Evolutionary conservation across 2,113 vertebrate species (phyloP).

Genomic region (Thamnaconus septentrionalis): DNA sequence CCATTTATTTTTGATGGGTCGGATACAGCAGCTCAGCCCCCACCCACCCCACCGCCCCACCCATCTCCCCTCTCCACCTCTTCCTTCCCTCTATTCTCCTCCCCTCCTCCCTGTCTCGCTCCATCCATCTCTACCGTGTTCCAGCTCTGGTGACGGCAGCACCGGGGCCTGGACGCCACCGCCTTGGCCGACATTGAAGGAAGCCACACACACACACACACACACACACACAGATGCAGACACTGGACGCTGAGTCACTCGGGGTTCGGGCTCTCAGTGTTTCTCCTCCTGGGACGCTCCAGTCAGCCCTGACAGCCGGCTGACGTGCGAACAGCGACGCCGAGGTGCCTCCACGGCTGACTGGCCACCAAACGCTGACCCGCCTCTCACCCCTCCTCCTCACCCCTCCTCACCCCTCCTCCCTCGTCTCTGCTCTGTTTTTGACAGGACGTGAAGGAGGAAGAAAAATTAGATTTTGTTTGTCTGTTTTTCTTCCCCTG

Average conservation of each 20-base stretch:
- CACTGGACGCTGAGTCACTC: conserved; percentile 47
- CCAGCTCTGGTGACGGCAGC: conserved; percentile 9
- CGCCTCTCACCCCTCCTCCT: not conserved
- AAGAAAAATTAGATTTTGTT: conserved; percentile 39
- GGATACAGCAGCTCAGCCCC: conserved; percentile 10
- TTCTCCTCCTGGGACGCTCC: conserved; percentile 1
- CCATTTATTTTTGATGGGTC: conserved; percentile 55
- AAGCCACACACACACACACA: not conserved
- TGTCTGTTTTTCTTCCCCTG: not conserved
- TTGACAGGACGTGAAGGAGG: conserved; percentile 41
- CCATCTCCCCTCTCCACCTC: not conserved
- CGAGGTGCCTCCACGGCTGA: conserved; percentile 42
- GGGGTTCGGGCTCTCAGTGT: conserved; percentile 24
- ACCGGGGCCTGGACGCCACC: conserved; percentile 27
- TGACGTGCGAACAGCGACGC: conserved; percentile 31
- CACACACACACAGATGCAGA: conserved; percentile 25
- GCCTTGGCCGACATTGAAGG: conserved; percentile 72
- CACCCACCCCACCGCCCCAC: not conserved
- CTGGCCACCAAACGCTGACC: conserved; percentile 30
- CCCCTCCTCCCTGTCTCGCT: not conserved
- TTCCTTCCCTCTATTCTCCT: not conserved
- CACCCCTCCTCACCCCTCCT: conserved; percentile 4
- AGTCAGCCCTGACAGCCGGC: conserved; percentile 28
- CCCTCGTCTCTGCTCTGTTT: conserved; percentile 4
- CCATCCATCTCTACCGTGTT: conserved; percentile 26